Conservation (phyloP, 1,140 invertebrate species). For the Drosophila ficusphila region DNA sequence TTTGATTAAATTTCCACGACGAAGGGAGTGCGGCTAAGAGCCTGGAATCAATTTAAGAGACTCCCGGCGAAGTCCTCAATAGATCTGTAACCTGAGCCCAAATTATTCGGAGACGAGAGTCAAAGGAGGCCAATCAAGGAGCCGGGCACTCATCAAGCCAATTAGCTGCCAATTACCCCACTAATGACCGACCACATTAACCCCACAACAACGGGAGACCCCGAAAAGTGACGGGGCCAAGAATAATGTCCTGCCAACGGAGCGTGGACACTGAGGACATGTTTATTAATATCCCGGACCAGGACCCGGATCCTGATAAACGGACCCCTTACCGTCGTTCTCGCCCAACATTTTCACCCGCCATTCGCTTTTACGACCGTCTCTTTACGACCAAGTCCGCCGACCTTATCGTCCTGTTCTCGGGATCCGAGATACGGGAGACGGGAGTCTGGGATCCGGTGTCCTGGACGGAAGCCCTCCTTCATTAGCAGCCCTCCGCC, state of each 20-base stretch:
- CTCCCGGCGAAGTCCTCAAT: neutral
- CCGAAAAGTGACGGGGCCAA: neutral
- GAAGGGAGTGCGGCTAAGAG: neutral
- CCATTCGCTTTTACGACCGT: slow-evolving; percentile 59
- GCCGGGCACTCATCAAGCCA: slow-evolving; percentile 37
- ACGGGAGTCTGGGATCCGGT: too few relatives aligned
- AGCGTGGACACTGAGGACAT: slow-evolving; percentile 29
- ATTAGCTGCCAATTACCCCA: slow-evolving; percentile 72
- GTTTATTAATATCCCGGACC: slow-evolving; percentile 36
- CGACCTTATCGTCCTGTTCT: slow-evolving; percentile 59
- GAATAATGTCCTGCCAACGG: slow-evolving; percentile 26
- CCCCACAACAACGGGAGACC: slow-evolving; percentile 27
- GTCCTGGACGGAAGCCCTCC: slow-evolving; percentile 27
- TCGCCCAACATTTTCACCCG: slow-evolving; percentile 25
- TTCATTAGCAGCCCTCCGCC: slow-evolving; percentile 55
- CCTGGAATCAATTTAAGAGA: slow-evolving; percentile 1
- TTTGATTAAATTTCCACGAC: slow-evolving; percentile 53
- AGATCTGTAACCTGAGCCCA: neutral
- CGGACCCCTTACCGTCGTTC: slow-evolving; percentile 27
- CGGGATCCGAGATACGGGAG: slow-evolving; percentile 2
- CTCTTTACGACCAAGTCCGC: slow-evolving; percentile 59
- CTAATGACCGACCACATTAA: slow-evolving; percentile 67
- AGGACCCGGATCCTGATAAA: slow-evolving; percentile 17
- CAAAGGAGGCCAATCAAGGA: slow-evolving; percentile 29
- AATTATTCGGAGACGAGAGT: neutral